Evolutionary conservation across 1,140 invertebrate genomes (phyloP).

Genomic region (Ceratosolen solmsi): DNA sequence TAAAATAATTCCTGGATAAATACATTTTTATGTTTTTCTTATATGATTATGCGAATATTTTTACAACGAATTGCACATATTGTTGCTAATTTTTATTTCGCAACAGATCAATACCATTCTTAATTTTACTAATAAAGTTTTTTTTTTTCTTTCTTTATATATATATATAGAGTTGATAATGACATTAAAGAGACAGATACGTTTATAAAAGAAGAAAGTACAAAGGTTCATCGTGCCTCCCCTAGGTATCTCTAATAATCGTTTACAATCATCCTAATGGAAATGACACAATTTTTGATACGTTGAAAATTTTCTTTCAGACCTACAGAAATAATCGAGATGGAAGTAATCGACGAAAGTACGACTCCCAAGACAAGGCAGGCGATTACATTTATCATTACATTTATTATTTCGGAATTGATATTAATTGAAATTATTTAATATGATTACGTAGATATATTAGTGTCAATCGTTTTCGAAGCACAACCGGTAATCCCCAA

Average conservation of each 20-base stretch:
- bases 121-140: no score
- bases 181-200: conserved; percentile 57
- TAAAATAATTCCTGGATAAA: no score
- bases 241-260: conserved; percentile 12
- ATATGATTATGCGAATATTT: no score
- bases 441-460: conserved; percentile 70
- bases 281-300: not conserved
- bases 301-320: conserved; percentile 26
- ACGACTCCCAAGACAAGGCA: conserved; percentile 40
- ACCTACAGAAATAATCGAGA: conserved; percentile 15
- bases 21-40: no score
- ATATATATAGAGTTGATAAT: no score
- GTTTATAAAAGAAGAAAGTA: conserved; percentile 53
- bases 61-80: no score
- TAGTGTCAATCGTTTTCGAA: conserved; percentile 70
- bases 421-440: conserved; percentile 28
- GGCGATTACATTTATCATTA: not conserved
- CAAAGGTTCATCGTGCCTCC: not conserved
- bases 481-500: conserved; percentile 61
- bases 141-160: no score
- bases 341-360: conserved; percentile 2
- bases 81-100: no score
- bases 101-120: no score
- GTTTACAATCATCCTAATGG: not conserved
- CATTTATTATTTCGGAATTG: not conserved